Conservation (phyloP, 2,797 vertebrate species). For the Pelobates cultripes region DNA sequence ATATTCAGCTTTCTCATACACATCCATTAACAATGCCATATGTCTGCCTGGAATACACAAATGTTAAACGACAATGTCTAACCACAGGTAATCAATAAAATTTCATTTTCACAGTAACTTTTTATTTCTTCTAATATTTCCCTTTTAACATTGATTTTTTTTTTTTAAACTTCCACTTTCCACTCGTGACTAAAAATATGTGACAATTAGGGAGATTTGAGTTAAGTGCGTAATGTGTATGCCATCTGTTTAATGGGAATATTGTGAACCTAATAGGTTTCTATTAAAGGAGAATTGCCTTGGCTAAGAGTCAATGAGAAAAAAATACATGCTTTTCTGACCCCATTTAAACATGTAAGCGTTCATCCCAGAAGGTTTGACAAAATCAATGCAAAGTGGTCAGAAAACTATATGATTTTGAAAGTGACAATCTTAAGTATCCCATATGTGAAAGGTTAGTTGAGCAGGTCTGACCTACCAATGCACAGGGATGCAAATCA, state of each 20-base stretch:
- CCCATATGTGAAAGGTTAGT: constrained; percentile 31
- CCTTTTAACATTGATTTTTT: constrained; percentile 44
- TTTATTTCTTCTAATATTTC: constrained; percentile 33
- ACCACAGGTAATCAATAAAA: constrained; percentile 27
- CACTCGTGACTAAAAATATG: constrained; percentile 14
- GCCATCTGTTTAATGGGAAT: constrained; percentile 51
- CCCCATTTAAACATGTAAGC: constrained; percentile 44
- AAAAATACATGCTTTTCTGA: constrained; percentile 46
- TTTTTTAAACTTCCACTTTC: constrained; percentile 17
- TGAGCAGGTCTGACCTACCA: constrained; percentile 33
- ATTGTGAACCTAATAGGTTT: constrained; percentile 32
- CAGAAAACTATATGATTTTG: constrained; percentile 48
- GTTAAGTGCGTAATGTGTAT: constrained; percentile 22
- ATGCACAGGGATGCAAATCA: constrained; percentile 28
- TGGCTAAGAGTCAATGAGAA: constrained; percentile 30
- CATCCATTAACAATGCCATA: constrained; percentile 36
- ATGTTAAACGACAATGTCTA: constrained; percentile 9
- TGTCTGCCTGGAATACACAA: constrained; percentile 31
- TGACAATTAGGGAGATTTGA: constrained; percentile 15
- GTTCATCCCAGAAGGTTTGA: constrained; percentile 43
- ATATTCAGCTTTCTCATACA: neutral
- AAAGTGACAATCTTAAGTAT: constrained; percentile 33
- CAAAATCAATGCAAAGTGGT: constrained; percentile 55
- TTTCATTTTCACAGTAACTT: constrained; percentile 18
- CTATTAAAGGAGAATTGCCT: constrained; percentile 38